Evolutionary conservation across 1,140 invertebrate species (phyloP), one percentile per base, ranked within the genome.

Genomic region (Drosophila kanapiae): DNA sequence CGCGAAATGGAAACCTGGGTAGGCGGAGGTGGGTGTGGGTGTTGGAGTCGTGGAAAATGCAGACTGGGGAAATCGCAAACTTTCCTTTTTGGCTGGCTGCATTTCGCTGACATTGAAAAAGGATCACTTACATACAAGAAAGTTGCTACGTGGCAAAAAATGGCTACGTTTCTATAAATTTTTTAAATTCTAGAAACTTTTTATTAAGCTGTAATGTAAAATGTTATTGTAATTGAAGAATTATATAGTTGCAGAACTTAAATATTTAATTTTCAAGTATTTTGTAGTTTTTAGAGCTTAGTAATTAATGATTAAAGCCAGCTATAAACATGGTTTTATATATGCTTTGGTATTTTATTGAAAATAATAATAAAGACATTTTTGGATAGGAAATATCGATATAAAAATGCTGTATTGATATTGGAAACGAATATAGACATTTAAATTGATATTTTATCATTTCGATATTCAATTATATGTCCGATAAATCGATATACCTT

Each of bases 31-130:
- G 23, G 35, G 1, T 6, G n/a, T 45, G 43, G 11, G 13, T 6
- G 18, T 13, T 7, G 7, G 9, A 3, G 47, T 10, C 8, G 14
- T 27, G 14, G 38, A 38, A 38, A 56, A 38, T 56, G 18, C 53
- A 56, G 53, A 56, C 18, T 14, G 57, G 57, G 58, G 63, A 82
- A 68, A 65, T 77, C 58, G 62, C 49, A 64, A 86, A 62, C 53
- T 82, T 53, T 76, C 68, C 18, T 13, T 31, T 57, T 58, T 70
- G 49, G 40, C 45, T 56, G 6, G 23, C 27, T 70, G 49, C 69
- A 82, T 82, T 86, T 58, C 45, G 74, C 49, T 81, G 82, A 85
- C 82, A 85, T 81, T 85, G 82, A 85, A 68, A 74, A 75, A 51
- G 67, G 72, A 49, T 62, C 49, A 48, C 31, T 33, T 38, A n/a